phyloP scores from a whole-genome alignment of 2,113 vertebrate genomes.

The Pandion haliaetus region DNA sequence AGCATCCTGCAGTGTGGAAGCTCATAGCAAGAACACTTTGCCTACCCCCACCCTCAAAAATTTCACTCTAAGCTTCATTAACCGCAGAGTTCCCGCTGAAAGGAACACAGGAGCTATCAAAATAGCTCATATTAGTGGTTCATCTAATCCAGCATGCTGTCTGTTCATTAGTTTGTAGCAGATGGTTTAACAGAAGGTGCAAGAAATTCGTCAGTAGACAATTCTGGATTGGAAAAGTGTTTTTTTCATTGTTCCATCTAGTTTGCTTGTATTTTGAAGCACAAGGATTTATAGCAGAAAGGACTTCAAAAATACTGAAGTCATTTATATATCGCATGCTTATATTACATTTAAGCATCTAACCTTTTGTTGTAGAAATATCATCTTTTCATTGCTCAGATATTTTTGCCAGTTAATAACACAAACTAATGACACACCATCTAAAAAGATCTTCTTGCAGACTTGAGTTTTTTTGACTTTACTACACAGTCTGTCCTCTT shows the following conservation, averaged over 20 bases:
- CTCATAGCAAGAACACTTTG: not conserved
- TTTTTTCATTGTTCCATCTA: not conserved
- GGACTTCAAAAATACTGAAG: not conserved
- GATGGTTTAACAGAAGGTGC: constrained; percentile 65
- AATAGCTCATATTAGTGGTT: constrained; percentile 1
- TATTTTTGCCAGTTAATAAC: not conserved
- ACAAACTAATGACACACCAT: not conserved
- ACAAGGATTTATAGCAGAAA: not conserved
- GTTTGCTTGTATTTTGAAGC: not conserved
- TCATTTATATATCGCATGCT: not conserved
- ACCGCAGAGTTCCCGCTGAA: not conserved
- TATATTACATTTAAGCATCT: not conserved
- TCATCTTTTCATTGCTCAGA: not conserved
- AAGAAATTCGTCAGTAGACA: constrained; percentile 30
- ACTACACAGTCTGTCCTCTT: not conserved
- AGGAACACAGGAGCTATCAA: constrained; percentile 5
- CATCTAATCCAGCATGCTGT: not conserved
- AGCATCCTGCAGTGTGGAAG: not conserved
- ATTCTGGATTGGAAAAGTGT: not conserved
- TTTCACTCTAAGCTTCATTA: constrained; percentile 3
- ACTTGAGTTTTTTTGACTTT: not conserved
- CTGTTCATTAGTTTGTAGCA: constrained; percentile 44
- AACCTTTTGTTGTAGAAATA: not conserved
- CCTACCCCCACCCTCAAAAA: not conserved
- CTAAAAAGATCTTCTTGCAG: not conserved